Conservation (phyloP, 2,888 invertebrate genomes). For the Amphipyra tragopoginis region DNA sequence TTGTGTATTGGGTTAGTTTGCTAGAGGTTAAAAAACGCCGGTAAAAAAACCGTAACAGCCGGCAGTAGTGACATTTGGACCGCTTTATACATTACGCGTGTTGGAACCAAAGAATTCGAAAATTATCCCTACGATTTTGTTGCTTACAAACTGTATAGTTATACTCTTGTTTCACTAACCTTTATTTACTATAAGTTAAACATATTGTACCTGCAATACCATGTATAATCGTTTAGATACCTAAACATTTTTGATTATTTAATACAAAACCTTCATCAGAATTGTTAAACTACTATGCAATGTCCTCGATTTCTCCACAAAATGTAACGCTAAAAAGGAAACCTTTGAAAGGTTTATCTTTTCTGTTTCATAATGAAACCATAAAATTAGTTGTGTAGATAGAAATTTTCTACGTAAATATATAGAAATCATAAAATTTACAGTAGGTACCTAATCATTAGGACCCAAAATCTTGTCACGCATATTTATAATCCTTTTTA, state of each 20-base stretch:
- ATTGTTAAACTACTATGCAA: conserved; percentile 2
- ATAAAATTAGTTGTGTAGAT: conserved; percentile 17
- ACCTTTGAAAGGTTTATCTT: conserved; percentile 26
- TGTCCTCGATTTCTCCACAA: conserved; percentile 4
- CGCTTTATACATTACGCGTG: conserved; percentile 45
- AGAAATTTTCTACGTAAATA: conserved; percentile 16
- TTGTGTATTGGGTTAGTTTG: background rate
- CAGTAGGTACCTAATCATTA: background rate
- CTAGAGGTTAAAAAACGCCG: background rate
- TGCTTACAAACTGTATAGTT: conserved; percentile 45
- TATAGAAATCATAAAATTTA: background rate
- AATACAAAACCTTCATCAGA: conserved; percentile 17
- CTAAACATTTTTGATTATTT: conserved; percentile 42
- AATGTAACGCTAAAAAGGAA: conserved; percentile 21
- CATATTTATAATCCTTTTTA: background rate
- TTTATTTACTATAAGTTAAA: conserved; percentile 62
- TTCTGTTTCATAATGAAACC: conserved; percentile 20
- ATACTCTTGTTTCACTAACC: conserved; percentile 51
- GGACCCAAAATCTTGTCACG: conserved; percentile 15
- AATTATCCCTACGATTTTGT: conserved; percentile 61
- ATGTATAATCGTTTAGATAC: conserved; percentile 56
- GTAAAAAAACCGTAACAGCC: background rate
- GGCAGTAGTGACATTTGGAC: conserved; percentile 49
- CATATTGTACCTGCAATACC: conserved; percentile 75
- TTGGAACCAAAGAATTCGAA: conserved; percentile 62